phyloP scores from a whole-genome alignment of 2,888 invertebrate species.

The Temnothorax rugatulus region DNA sequence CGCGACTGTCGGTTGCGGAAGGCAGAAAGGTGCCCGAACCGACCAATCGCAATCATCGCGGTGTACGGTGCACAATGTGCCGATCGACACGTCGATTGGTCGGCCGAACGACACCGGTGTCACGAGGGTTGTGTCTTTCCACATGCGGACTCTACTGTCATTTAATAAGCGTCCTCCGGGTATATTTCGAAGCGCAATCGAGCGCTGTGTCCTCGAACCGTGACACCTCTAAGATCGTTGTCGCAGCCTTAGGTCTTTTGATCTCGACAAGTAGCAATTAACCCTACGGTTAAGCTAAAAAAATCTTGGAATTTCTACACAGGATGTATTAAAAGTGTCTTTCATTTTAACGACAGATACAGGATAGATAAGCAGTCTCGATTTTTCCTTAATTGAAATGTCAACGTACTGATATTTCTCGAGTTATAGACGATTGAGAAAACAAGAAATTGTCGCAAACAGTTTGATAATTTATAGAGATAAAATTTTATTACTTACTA shows the following conservation, averaged over 20 bases:
- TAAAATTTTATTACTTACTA: neutral
- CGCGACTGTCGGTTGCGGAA: conserved; percentile 58
- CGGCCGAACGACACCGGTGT: conserved; percentile 61
- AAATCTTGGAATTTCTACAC: conserved; percentile 27
- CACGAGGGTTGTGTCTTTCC: conserved; percentile 65
- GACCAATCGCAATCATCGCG: conserved; percentile 73
- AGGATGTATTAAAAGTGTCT: conserved; percentile 28
- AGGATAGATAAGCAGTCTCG: neutral
- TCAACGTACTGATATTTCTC: neutral
- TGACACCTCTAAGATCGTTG: conserved; percentile 24
- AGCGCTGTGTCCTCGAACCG: conserved; percentile 47
- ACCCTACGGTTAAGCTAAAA: conserved; percentile 10
- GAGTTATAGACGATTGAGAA: neutral
- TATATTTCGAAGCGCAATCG: conserved; percentile 31
- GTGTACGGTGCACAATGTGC: conserved; percentile 56
- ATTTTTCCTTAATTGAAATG: conserved; percentile 28
- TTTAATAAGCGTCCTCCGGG: conserved; percentile 46
- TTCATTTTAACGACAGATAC: conserved; percentile 22
- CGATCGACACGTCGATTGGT: conserved; percentile 67
- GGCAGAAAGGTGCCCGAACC: conserved; percentile 69
- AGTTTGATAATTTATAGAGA: neutral
- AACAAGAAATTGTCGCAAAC: neutral
- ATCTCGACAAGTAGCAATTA: conserved; percentile 29
- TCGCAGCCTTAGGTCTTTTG: conserved; percentile 38
- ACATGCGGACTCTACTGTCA: conserved; percentile 1